Evolutionary conservation across 2,888 invertebrate species (phyloP).

Genomic region (Cabera pusaria): DNA sequence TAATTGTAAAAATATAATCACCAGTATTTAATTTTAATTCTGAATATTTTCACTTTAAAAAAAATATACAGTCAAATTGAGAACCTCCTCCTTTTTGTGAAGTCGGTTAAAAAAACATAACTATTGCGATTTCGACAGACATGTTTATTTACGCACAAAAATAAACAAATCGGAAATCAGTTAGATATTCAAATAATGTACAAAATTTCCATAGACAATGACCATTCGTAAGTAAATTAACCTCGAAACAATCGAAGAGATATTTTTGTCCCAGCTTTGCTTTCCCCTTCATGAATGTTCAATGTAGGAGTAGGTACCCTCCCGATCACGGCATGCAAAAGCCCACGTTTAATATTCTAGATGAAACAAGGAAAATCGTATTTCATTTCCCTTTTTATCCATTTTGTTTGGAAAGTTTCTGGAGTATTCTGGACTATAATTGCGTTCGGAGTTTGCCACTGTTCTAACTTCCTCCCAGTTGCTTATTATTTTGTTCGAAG

Average conservation of each 20-base stretch:
- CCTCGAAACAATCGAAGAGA: conserved; percentile 3
- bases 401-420: conserved; percentile 27
- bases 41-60: too few relatives aligned
- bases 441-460: conserved; percentile 17
- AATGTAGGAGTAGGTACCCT: not conserved
- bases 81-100: too few relatives aligned
- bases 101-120: too few relatives aligned
- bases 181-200: too few relatives aligned
- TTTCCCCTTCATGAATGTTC: conserved; percentile 8
- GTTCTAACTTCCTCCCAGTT: conserved; percentile 23
- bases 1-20: too few relatives aligned
- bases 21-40: too few relatives aligned
- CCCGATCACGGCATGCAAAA: conserved; percentile 6
- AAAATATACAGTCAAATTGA: too few relatives aligned
- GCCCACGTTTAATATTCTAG: conserved; percentile 14
- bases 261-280: conserved; percentile 1
- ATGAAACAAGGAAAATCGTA: conserved; percentile 11
- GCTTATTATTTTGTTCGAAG: conserved; percentile 23
- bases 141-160: too few relatives aligned
- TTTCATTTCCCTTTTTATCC: conserved; percentile 29
- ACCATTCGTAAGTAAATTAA: conserved; percentile 5
- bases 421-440: conserved; percentile 23
- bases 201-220: not conserved
- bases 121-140: too few relatives aligned
- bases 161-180: too few relatives aligned